Conservation (phyloP, 2,797 vertebrate species). For the Nannoperca obscura region DNA sequence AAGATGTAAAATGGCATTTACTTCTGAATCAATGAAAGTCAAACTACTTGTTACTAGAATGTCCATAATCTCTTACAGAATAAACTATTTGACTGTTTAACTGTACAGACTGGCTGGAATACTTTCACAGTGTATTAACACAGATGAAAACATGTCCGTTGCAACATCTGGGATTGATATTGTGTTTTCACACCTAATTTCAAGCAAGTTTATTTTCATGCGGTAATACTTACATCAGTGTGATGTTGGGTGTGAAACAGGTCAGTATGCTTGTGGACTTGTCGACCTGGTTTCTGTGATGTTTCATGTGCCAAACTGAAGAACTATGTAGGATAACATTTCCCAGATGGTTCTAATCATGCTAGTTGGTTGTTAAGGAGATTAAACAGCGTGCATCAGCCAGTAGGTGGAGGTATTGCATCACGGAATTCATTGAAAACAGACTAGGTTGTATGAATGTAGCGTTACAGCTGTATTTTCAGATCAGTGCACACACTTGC, state of each 20-base stretch:
- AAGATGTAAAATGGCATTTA: constrained; percentile 42
- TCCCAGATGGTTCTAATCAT: no score
- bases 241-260: background rate
- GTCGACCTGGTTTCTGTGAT: background rate
- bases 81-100: constrained; percentile 71
- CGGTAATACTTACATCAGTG: background rate
- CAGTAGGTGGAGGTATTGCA: constrained; percentile 62
- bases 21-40: constrained; percentile 56
- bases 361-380: background rate
- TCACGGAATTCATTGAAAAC: constrained; percentile 8
- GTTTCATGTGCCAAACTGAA: background rate
- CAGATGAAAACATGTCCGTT: background rate
- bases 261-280: background rate
- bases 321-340: background rate
- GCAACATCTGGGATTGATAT: background rate
- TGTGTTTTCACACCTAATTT: background rate
- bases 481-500: background rate
- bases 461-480: background rate
- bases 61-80: constrained; percentile 60
- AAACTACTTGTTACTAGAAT: constrained; percentile 55
- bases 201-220: background rate
- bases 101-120: constrained; percentile 8
- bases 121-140: constrained; percentile 7
- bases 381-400: background rate
- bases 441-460: constrained; percentile 16